Conservation (phyloP, 2,888 invertebrate genomes). For the Copidosoma aretas region DNA sequence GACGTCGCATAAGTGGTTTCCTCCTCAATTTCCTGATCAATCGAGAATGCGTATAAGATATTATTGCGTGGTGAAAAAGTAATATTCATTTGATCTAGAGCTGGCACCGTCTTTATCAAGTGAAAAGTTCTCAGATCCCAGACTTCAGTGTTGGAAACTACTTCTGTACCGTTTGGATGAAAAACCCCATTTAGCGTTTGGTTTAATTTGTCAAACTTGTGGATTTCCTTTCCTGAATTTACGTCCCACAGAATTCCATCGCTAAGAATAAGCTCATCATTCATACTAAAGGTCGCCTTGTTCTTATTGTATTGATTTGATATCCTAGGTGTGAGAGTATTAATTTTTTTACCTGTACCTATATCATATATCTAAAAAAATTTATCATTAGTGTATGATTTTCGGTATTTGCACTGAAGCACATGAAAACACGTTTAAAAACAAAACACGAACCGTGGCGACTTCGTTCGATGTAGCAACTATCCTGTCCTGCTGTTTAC, state of each 20-base stretch:
- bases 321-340: constrained; percentile 78
- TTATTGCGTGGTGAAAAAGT: constrained; percentile 87
- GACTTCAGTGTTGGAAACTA: constrained; percentile 97
- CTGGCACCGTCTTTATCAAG: constrained; percentile 90
- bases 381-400: neutral
- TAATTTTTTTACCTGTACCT: constrained; percentile 76
- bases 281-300: constrained; percentile 91
- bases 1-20: constrained; percentile 72
- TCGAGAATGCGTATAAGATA: constrained; percentile 85
- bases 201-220: constrained; percentile 97
- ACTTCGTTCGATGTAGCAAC: constrained; percentile 87
- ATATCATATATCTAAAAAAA: constrained; percentile 83
- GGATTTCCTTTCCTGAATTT: constrained; percentile 83
- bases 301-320: constrained; percentile 94
- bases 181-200: constrained; percentile 94
- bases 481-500: constrained; percentile 85
- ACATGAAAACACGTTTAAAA: too few species aligned
- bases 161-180: constrained; percentile 94
- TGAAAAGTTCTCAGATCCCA: constrained; percentile 98
- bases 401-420: neutral
- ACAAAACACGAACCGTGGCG: constrained; percentile 69
- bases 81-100: constrained; percentile 88
- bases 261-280: constrained; percentile 88
- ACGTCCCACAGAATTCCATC: constrained; percentile 97
- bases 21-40: constrained; percentile 78